A percentile compares a stretch with the other conserved stretches of the same genome.
These are phyloP conservation scores for Falco peregrinus DNA, from an alignment of 2,797 vertebrate species.

Conservation along the genomic window DNA sequence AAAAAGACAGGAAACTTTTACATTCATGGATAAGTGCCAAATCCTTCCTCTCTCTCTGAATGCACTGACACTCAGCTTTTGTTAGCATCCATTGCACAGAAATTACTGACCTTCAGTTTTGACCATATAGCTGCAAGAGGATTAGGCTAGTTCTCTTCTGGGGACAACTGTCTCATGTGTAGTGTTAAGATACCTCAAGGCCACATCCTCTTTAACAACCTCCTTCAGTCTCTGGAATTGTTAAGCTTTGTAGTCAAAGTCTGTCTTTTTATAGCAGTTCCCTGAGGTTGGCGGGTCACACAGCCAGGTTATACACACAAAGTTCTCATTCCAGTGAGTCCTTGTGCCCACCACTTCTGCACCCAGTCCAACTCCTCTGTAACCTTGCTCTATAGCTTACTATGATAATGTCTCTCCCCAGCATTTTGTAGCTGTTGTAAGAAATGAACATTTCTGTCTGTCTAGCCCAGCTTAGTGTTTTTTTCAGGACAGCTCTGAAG, in stretches of 20 bases:
- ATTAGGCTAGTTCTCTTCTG: not conserved
- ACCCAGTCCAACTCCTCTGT: not conserved
- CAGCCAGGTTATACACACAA: not conserved
- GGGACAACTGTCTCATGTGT: not conserved
- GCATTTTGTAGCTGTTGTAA: not conserved
- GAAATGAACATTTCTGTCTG: conserved; percentile 4
- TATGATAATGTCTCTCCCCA: not conserved
- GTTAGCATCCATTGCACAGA: not conserved
- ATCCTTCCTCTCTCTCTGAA: not conserved
- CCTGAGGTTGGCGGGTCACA: not conserved
- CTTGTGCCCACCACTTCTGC: not conserved
- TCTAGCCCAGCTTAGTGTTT: not conserved
- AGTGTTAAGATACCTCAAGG: not conserved
- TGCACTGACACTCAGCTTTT: not conserved
- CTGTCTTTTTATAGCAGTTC: not conserved
- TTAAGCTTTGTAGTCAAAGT: not conserved
- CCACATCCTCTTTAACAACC: not conserved
- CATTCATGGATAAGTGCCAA: not conserved
- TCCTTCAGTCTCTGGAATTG: not conserved
- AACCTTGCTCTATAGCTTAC: not conserved
- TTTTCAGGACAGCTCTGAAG: not conserved
- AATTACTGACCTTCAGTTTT: conserved; percentile 1
- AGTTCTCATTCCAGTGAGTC: not conserved
- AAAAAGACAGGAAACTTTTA: not conserved
- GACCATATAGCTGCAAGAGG: not conserved